These are phyloP conservation scores for Trachelus iudaicus DNA, from an alignment of 2,888 invertebrate species.

Conservation along the genomic window DNA sequence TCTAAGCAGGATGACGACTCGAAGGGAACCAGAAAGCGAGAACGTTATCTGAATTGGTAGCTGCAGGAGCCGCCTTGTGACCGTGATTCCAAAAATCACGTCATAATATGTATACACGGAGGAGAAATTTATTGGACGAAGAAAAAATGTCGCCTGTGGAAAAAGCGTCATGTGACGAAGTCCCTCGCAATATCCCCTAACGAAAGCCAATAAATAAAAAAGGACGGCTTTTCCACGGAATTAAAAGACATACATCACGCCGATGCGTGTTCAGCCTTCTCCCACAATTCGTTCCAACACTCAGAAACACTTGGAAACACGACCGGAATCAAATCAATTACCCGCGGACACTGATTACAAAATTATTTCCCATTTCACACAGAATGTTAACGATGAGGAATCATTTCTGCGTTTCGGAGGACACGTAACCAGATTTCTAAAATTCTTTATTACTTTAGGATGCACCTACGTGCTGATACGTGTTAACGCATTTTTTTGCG, in stretches of 20 bases:
- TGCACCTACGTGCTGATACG: no score
- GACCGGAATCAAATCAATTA: neutral
- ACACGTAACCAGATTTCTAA: neutral
- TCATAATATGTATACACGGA: neutral
- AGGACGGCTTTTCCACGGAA: conserved; percentile 50
- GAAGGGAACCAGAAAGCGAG: no score
- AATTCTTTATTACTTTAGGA: no score
- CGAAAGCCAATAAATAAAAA: conserved; percentile 58
- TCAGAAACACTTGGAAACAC: neutral
- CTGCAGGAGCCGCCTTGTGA: no score
- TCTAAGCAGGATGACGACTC: no score
- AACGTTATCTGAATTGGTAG: no score
- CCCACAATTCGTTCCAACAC: neutral
- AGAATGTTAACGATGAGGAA: neutral
- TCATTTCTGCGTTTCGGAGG: neutral
- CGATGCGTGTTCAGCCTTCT: conserved; percentile 8
- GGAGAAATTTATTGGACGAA: conserved; percentile 35
- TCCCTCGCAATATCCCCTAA: conserved; percentile 56
- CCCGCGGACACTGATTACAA: conserved; percentile 18
- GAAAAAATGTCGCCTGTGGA: conserved; percentile 32
- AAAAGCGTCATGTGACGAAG: conserved; percentile 41
- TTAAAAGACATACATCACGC: conserved; percentile 60
- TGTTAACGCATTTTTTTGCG: no score
- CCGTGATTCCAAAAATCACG: no score
- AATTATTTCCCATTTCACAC: conserved; percentile 18